Evolutionary conservation across 2,113 vertebrate genomes (phyloP), one percentile per base, ranked within the genome.

Genomic region (Sardina pilchardus): DNA sequence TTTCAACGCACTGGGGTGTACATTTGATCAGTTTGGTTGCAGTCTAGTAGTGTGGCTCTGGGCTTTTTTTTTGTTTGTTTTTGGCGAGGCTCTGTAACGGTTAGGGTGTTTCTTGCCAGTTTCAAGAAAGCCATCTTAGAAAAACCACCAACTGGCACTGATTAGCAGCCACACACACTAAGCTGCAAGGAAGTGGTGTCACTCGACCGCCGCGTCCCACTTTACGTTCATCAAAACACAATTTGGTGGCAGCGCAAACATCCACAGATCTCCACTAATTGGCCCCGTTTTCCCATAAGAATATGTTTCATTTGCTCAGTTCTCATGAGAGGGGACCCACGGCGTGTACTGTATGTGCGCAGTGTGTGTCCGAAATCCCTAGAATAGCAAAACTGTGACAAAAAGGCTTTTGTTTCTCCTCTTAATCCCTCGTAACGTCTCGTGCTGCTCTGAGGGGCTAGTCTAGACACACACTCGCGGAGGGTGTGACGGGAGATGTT

Each of bases 401-500:
- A 90, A 87, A 89, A 86, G 81, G 84, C 85, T 6, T 90, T 91
- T 92, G 91, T 93, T 4, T 48, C 91, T 87, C 86, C 88, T 88
- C 86, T 30, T 87, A 89, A 92, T 92, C 91, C 91, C 90, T 91
- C 91, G 90, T 91, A 91, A 88, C 91, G 91, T 90, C 90, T 92
- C 90, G 86, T 47, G 82, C 90, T 88, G 48, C 59, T 78, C 81
- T 59, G 67, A 7, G 82, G 85, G 91, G 84, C 90, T 82, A 85
- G 92, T 93, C 91, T 90, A 94, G 93, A 94, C 91, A 81, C 84
- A 88, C 84, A 87, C 90, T 90, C 71, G 85, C 93, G 88, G 89
- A 92, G 94, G 94, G 94, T 92, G 93, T 93, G 93, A 94, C 93
- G n/a, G 0, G 83, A 91, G 88, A 91, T 88, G 89, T 92, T 92